Evolutionary conservation across 1,140 invertebrate species (phyloP), one percentile per base, ranked within the genome.

Genomic region (Scaptomyza hsui): DNA sequence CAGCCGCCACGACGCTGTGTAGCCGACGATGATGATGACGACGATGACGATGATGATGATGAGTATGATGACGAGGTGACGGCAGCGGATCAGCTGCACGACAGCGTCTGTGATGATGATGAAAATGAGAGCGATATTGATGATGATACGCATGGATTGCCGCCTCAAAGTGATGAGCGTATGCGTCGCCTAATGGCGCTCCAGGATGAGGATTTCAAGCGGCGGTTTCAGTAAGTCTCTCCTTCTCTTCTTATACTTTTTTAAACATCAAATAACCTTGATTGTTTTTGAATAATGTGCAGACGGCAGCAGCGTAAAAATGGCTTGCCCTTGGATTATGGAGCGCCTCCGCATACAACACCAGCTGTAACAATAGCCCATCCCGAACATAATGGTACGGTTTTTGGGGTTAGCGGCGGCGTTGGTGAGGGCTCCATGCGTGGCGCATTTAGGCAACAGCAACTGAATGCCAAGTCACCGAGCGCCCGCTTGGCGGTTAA

Each of bases 41-140:
- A 94, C 18, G 74, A 95, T 94, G 95, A n/a, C 92, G 74, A 96
- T 82, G 94, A 94, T 21, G 69, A 96, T n/a, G 95, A 95, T 80
- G 94, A 55, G 12, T 78, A 55, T 32, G 81, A 83, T 32, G 79
- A 83, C 42, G 78, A 86, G 64, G 78, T 67, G 51, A 83, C 71
- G 37, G 81, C 78, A 57, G 78, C 67, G 51, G 67, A 89, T 21
- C 83, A 88, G 56, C 60, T 79, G 52, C 80, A 89, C 26, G 79
- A 75, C 75, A 85, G 74, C 65, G 75, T 80, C 67, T 89, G 85
- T 85, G 85, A 89, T 89, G 81, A 85, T 39, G 88, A 80, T 12
- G 85, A 86, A 29, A 81, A 90, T 45, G 89, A 90, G 15, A 86
- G 79, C 63, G 89, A 90, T 48, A 72, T 83, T 39, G 89, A 89